Base-by-base conservation (phyloP, 2,113 vertebrate species). In the Sphyrna mokarran region DNA sequence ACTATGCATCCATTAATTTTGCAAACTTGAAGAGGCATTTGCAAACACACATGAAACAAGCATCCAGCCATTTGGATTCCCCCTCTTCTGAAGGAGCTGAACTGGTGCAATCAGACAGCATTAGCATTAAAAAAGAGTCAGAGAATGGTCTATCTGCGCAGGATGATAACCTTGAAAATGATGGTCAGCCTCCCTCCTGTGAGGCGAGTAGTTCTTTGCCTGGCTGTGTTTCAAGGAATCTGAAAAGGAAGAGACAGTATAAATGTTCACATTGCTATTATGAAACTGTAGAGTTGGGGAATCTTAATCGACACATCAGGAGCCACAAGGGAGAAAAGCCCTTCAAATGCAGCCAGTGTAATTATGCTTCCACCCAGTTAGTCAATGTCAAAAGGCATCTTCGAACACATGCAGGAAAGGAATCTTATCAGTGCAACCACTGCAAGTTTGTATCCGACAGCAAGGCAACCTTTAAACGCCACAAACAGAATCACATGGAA, bases 381-480 rank as follows among this genome's bases (percentile, higher is more conserved):
- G 99, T 99, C 99, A 99, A 99, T 98, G 98, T 99, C 96, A 99
- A 99, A 97, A 98, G 99, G 10, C 99, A 99, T 97, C 99, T 99
- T 99, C 98, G 99, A 89, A 98, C 99, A 83, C 99, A 99, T 96
- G 99, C 98, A 0, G 99, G 98, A 0, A 98, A 99, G 97, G 99
- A 99, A 96, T 99, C 99, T 89, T 99, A 99, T 97, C 98, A 98
- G 91, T 99, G 99, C 96, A 97, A 97, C 96, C 97, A 98, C 97
- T 99, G 99, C 96, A 22, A 72, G 94, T 76, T 72, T 72, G 68
- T 95, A 23, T 72, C 68, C 7, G 43, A 95, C 8, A 72, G 68
- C 94, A 95, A 72, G 69, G 69, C 14, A 23, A 43, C 94, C 94
- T 72, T 95, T 54, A 95, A 95, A 72, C 69, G 40, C 23, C 94